Evolutionary conservation across 2,113 vertebrate species (phyloP).

Genomic region (Myrmecophaga tridactyla): DNA sequence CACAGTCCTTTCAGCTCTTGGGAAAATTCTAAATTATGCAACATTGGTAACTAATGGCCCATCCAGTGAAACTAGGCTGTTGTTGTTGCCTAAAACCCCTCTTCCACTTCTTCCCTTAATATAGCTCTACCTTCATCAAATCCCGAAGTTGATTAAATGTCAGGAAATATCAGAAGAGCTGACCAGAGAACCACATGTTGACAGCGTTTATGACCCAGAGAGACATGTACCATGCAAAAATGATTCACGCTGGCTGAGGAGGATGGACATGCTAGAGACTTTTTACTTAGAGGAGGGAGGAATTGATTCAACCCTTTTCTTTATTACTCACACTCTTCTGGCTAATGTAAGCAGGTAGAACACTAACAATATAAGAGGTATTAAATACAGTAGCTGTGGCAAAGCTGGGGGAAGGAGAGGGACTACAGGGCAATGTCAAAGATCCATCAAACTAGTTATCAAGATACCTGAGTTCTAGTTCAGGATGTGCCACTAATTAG

Average conservation of each 20-base stretch:
- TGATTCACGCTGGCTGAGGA: conserved; percentile 51
- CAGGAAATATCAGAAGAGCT: conserved; percentile 53
- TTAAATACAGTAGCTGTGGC: neutral
- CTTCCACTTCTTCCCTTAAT: neutral
- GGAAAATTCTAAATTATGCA: conserved; percentile 70
- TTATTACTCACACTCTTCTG: neutral
- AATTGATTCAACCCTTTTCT: neutral
- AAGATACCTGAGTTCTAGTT: neutral
- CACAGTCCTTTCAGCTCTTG: conserved; percentile 75
- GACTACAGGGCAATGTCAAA: neutral
- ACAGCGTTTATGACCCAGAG: conserved; percentile 54
- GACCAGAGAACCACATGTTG: conserved; percentile 59
- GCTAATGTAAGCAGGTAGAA: neutral
- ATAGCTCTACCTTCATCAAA: neutral
- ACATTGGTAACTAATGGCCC: conserved; percentile 47
- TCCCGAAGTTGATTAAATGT: conserved; percentile 60
- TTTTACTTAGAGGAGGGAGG: neutral
- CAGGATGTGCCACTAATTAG: neutral
- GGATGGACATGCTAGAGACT: neutral
- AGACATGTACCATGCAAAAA: conserved; percentile 64
- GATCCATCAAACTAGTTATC: neutral
- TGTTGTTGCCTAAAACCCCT: conserved; percentile 5
- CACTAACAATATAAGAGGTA: neutral
- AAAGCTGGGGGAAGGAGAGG: neutral
- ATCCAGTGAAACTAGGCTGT: conserved; percentile 10